Conservation (phyloP, 2,888 invertebrate species). For the Agrochola circellaris region DNA sequence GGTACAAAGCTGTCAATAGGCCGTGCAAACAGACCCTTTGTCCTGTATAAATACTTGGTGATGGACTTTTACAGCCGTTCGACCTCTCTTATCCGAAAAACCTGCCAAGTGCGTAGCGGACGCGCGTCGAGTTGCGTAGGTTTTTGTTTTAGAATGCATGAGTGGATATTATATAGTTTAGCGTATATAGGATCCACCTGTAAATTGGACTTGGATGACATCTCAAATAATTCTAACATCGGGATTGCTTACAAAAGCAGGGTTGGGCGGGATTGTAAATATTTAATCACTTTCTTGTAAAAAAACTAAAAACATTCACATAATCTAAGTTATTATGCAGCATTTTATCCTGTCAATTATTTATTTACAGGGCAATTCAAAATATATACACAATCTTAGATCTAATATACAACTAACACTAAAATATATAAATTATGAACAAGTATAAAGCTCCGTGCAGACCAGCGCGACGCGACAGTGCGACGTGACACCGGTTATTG, state of each 20-base stretch:
- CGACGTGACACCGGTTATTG: too few species aligned
- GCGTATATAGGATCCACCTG: too few species aligned
- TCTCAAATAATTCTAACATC: neutral
- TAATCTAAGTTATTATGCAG: too few species aligned
- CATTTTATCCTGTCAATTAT: too few species aligned
- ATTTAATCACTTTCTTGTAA: neutral
- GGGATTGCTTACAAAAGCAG: neutral
- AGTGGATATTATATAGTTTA: too few species aligned
- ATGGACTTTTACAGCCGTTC: constrained; percentile 58
- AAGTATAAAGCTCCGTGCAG: too few species aligned
- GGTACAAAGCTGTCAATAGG: constrained; percentile 57
- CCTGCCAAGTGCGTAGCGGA: constrained; percentile 9
- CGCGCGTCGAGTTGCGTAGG: neutral
- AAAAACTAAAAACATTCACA: constrained; percentile 1
- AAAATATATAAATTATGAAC: too few species aligned
- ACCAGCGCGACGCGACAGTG: too few species aligned
- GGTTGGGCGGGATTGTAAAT: neutral
- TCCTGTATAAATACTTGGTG: constrained; percentile 67
- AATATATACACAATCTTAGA: too few species aligned
- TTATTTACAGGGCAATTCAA: too few species aligned
- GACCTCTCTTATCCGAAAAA: constrained; percentile 42
- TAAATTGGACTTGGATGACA: neutral
- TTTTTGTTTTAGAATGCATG: neutral
- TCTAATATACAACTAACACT: too few species aligned
- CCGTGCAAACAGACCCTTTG: constrained; percentile 65